Evolutionary conservation across 2,888 invertebrate genomes (phyloP), one percentile per base, ranked within the genome.

Genomic region (Liodrosophila aerea): DNA sequence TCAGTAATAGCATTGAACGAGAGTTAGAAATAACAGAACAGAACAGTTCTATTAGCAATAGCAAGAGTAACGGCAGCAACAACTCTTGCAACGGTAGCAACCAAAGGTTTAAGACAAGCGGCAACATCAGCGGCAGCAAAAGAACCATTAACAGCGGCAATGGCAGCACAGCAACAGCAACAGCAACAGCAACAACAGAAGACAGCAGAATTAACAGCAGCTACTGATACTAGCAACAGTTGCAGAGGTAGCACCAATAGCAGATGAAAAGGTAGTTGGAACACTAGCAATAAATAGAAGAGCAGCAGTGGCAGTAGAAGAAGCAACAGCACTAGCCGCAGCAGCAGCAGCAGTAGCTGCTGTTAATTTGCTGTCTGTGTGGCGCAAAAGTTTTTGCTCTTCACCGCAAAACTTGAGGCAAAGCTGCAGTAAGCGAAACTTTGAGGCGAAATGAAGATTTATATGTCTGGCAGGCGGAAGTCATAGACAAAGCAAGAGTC

Each of bases 391-490:
- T 85, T 82, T 77, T 66, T 30, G 60, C 58, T 44, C 41, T 40
- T 22, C 22, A 74, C 65, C 64, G 44, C 67, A 69, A 57, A 71
- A 74, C 54, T 74, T 70, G 66, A 56, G 43, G 45, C 46, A 47
- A 64, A 22, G 22, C 22, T 5, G 53, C 83, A 68, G 53, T 57
- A 22, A 22, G 22, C 22, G 37, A 61, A 84, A 81, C 84, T 73
- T 86, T 81, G 51, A 60, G 67, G 78, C 66, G 73, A 73, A 82
- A 82, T 82, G 82, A 82, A 82, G 86, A 82, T 82, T 82, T 82
- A 82, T 82, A 70, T 81, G 81, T 82, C 86, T 82, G 86, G 81
- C 71, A 16, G 51, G 56, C 77, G 77, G 85, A 81, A 76, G 81
- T 73, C 73, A 75, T 73, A 73, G 70, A 70, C 47, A 31, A 22